phyloP scores from a whole-genome alignment of 2,888 invertebrate species.

The Mesorhabditis belari region DNA sequence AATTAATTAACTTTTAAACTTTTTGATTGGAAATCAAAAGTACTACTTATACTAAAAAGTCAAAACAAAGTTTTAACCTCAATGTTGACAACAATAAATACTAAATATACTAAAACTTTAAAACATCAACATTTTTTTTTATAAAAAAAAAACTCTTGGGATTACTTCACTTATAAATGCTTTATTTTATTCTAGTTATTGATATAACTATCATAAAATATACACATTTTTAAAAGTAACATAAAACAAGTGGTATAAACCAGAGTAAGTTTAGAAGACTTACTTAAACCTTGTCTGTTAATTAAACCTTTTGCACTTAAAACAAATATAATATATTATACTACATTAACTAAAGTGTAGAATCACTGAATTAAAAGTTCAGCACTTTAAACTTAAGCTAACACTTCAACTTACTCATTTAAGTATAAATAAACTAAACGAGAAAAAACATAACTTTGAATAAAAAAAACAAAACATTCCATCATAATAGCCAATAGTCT shows the following conservation, averaged over 20 bases:
- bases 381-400: conserved; percentile 38
- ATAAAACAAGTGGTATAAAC: conserved; percentile 35
- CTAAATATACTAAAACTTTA: conserved; percentile 40
- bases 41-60: conserved; percentile 38
- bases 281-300: conserved; percentile 31
- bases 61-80: conserved; percentile 30
- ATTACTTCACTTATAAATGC: background rate
- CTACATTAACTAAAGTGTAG: conserved; percentile 35
- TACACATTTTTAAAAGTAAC: conserved; percentile 22
- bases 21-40: conserved; percentile 34
- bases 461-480: conserved; percentile 44
- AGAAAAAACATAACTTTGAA: conserved; percentile 41
- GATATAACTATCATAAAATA: conserved; percentile 8
- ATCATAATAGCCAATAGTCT: conserved; percentile 34
- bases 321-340: conserved; percentile 42
- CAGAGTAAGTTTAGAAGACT: conserved; percentile 39
- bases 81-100: conserved; percentile 37
- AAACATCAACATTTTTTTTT: too few species aligned
- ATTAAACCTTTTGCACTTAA: conserved; percentile 40
- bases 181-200: conserved; percentile 2
- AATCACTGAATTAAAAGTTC: conserved; percentile 43
- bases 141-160: background rate
- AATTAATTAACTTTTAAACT: conserved; percentile 31
- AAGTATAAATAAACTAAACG: conserved; percentile 38
- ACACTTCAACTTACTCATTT: conserved; percentile 27